Base-by-base conservation (phyloP, 2,797 vertebrate species). In the Tympanoctomys barrerae region DNA sequence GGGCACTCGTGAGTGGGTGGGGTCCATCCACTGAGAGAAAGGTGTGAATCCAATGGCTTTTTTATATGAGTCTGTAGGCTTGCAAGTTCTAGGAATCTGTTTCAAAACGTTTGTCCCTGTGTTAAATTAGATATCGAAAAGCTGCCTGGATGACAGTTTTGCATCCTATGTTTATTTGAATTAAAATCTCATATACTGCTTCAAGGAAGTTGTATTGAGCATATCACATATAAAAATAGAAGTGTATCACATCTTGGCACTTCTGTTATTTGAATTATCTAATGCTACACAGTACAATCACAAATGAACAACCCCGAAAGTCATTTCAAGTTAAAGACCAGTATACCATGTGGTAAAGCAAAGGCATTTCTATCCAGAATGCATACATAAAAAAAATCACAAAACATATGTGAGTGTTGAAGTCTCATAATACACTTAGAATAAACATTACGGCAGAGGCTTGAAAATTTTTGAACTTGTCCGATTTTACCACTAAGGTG, bases 301-400 rank as follows among this genome's bases (percentile, higher is more conserved):
- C 24, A 42, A 2, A 61, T 46, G 64, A 86, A 83, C 96, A 89
- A 13, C 2, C 33, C 61, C 9, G 5, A 36, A 96, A 97, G 82
- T 13, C 71, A 46, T 75, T 75, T 75, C 96, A 94, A 87, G 33
- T 62, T 87, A 89, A 97, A 96, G 21, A 7, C 57, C 82, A 96
- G 31, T 84, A 14, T 21, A 4, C 11, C 36, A 21, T 14, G 80
- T 79, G 68, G 18, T 62, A 49, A 82, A 24, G 1, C 64, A 64
- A 89, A 71, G 9, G 5, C 8, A 5, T 52, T 73, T 33, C 31
- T 24, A 64, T 52, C 11, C 1, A 85, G 26, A 33, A 57, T 70
- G 33, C 7, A 66, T 33, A 62, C 36, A 59, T 36, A 11, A 59
- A 66, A 66, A 84, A 84, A 71, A 82, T 75, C 1, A 36, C 22